These are phyloP conservation scores for Etheostoma cragini DNA, from an alignment of 2,113 vertebrate genomes.

Conservation along the genomic window DNA sequence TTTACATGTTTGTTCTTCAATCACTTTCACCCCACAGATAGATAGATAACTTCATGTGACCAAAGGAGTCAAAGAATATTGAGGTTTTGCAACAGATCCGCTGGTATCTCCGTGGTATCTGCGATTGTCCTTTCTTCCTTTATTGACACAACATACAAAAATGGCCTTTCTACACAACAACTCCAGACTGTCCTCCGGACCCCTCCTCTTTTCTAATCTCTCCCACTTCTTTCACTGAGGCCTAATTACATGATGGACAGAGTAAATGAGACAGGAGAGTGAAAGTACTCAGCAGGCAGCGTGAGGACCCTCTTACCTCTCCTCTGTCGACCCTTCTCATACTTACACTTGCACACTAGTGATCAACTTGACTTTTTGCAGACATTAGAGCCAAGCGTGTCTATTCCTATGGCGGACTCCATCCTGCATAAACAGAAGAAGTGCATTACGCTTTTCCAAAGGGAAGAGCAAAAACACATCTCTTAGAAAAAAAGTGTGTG, in stretches of 20 bases:
- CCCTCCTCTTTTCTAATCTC: conserved; percentile 56
- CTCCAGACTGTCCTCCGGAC: conserved; percentile 7
- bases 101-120: conserved; percentile 48
- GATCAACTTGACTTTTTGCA: conserved; percentile 75
- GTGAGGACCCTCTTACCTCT: conserved; percentile 68
- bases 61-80: conserved; percentile 47
- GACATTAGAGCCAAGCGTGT: conserved; percentile 57
- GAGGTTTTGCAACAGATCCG: conserved; percentile 53
- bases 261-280: conserved; percentile 80
- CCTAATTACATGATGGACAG: conserved; percentile 82
- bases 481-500: background rate
- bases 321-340: conserved; percentile 58
- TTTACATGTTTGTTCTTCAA: conserved; percentile 42
- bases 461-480: conserved; percentile 24
- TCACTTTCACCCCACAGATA: conserved; percentile 34
- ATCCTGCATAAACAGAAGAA: conserved; percentile 66
- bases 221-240: conserved; percentile 71
- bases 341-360: conserved; percentile 65
- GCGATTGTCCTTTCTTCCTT: conserved; percentile 66
- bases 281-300: conserved; percentile 76
- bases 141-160: conserved; percentile 76
- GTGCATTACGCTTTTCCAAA: conserved; percentile 58
- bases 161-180: conserved; percentile 60
- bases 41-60: too few species aligned
- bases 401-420: conserved; percentile 41